Base-by-base conservation (phyloP, 2,113 vertebrate genomes). In the Mesitornis unicolor region DNA sequence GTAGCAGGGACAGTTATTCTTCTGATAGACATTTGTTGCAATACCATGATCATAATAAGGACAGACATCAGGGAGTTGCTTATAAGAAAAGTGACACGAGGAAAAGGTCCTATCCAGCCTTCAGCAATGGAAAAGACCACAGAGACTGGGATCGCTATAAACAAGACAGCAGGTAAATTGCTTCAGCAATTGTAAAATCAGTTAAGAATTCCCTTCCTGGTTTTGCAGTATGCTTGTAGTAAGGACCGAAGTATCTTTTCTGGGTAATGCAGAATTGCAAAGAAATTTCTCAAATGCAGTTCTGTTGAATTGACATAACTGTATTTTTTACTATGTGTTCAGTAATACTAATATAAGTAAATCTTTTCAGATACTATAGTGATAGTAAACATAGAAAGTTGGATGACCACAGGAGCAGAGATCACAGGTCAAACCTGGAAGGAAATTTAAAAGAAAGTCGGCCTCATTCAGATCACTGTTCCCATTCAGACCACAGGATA, bases 91-190 rank as follows among this genome's bases (percentile, higher is more conserved):
- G 91, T 40, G 87, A 98, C 6, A 98, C 98, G 29, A 98, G 99
- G 88, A 99, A 99, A 96, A 98, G 99, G n/a, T 98, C 98, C 1
- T 99, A 99, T 97, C 98, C 99, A 54, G 98, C 98, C 45, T 99
- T 99, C 87, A 99, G 99, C 97, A 99, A 99, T 16, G 99, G 99
- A 85, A 99, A 99, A 98, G 99, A 99, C 87, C 99, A 99, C 96
- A 92, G 99, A 63, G 99, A 99, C 67, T 98, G 99, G 98, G 99
- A 99, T 97, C 98, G 98, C 97, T 99, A 99, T 97, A 98, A 99
- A 97, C 98, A 98, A 50, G 99, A 99, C 79, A 98, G 97, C 97
- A 98, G 98, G 97, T 98, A 91, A 92, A 93, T 68, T 90, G 21
- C 36, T 35, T 75, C n/a, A 71, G 26, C 85, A 76, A 29, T 40